Percentiles rank a stretch among this genome's conserved stretches.
Conservation (phyloP, 2,797 vertebrate species). For the Natrix natrix region DNA sequence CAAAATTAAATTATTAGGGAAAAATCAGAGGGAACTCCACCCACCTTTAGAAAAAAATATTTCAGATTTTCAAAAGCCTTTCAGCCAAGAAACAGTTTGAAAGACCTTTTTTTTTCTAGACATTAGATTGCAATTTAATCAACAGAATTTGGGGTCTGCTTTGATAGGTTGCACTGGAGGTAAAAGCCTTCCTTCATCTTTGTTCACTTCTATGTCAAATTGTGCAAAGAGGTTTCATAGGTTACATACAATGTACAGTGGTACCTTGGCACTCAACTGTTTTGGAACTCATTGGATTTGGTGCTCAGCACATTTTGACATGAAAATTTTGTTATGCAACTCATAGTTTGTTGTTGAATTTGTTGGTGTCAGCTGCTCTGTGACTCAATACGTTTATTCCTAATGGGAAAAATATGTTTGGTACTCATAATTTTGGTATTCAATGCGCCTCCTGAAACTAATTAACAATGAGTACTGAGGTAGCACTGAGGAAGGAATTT, state of each 20-base stretch:
- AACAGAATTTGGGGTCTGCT: background rate
- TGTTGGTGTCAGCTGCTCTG: background rate
- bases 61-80: background rate
- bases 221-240: background rate
- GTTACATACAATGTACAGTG: background rate
- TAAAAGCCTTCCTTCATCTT: background rate
- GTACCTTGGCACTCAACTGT: background rate
- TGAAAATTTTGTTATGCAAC: background rate
- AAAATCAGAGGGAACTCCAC: background rate
- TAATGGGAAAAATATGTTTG: background rate
- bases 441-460: background rate
- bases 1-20: constrained; percentile 1
- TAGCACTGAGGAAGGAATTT: background rate
- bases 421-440: background rate
- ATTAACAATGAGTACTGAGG: background rate
- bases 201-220: background rate
- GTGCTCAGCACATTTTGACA: background rate
- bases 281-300: background rate
- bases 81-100: background rate
- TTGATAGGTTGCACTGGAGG: background rate
- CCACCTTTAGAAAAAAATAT: background rate
- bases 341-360: background rate
- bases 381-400: background rate
- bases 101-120: background rate
- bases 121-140: background rate